phyloP scores from a whole-genome alignment of 2,797 vertebrate genomes.

The Clarias pachynema region DNA sequence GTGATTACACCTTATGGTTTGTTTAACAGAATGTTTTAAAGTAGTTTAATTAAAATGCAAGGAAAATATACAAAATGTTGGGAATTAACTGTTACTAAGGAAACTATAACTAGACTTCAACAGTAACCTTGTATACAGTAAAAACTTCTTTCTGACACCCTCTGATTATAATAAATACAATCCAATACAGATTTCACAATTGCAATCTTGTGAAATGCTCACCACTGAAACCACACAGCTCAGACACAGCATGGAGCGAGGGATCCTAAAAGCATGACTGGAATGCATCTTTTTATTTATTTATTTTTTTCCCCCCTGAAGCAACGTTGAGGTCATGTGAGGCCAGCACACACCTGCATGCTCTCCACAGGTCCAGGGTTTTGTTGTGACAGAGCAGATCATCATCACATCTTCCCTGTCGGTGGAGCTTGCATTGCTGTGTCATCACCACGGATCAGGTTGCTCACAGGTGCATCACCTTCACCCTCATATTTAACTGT shows the following conservation, averaged over 20 bases:
- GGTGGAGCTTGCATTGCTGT: conserved; percentile 49
- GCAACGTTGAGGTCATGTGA: conserved; percentile 43
- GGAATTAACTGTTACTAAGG: neutral
- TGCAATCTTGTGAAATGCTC: neutral
- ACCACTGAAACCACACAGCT: neutral
- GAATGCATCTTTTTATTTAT: conserved; percentile 13
- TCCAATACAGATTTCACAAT: neutral
- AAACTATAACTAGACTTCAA: neutral
- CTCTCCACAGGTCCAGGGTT: conserved; percentile 54
- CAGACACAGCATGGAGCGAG: neutral
- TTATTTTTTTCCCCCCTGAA: neutral
- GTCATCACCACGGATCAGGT: conserved; percentile 47
- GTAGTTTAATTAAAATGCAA: neutral
- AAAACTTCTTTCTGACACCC: neutral
- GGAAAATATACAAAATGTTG: neutral
- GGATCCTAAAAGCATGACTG: conserved; percentile 9
- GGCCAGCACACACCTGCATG: conserved; percentile 71
- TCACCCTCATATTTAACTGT: neutral
- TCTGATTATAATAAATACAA: neutral
- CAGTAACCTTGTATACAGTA: neutral
- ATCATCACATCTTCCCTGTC: conserved; percentile 65
- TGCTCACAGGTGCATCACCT: conserved; percentile 51
- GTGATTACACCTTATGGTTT: neutral
- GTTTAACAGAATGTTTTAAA: neutral
- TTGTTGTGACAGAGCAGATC: conserved; percentile 74